phyloP scores from a whole-genome alignment of 2,888 invertebrate genomes.

The Lamproptera curius region DNA sequence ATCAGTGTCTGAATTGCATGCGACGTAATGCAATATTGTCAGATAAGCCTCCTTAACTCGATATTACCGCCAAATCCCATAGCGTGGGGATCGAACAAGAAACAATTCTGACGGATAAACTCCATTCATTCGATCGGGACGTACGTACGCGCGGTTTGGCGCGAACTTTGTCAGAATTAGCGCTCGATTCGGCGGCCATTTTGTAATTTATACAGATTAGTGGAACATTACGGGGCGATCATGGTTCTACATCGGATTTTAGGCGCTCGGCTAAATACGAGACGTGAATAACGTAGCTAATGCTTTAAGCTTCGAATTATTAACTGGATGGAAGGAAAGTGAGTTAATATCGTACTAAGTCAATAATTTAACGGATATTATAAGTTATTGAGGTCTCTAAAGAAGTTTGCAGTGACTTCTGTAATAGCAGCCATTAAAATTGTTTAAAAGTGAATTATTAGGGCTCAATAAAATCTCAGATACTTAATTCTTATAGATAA shows the following conservation, averaged over 20 bases:
- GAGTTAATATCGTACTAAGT: background rate
- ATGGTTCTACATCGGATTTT: constrained; percentile 28
- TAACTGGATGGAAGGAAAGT: background rate
- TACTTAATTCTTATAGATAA: too few relatives aligned
- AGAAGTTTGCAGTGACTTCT: too few relatives aligned
- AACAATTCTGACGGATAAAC: constrained; percentile 3
- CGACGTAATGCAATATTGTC: background rate
- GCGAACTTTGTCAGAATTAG: constrained; percentile 18
- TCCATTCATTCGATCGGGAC: background rate
- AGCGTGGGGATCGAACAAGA: constrained; percentile 1
- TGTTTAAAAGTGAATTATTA: too few relatives aligned
- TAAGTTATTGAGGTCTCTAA: too few relatives aligned
- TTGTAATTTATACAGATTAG: constrained; percentile 35
- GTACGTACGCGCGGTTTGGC: constrained; percentile 12
- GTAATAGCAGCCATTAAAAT: too few relatives aligned
- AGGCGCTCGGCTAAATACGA: constrained; percentile 16
- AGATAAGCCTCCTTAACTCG: background rate
- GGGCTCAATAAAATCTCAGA: too few relatives aligned
- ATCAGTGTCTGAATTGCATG: background rate
- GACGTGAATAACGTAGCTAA: background rate
- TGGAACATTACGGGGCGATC: constrained; percentile 34
- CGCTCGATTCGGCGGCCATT: constrained; percentile 28
- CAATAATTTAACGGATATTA: background rate
- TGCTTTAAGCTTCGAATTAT: background rate
- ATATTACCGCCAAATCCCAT: background rate